phyloP scores from a whole-genome alignment of 92 coral and sea anemone genomes.

The Palythoa grandiflora region DNA sequence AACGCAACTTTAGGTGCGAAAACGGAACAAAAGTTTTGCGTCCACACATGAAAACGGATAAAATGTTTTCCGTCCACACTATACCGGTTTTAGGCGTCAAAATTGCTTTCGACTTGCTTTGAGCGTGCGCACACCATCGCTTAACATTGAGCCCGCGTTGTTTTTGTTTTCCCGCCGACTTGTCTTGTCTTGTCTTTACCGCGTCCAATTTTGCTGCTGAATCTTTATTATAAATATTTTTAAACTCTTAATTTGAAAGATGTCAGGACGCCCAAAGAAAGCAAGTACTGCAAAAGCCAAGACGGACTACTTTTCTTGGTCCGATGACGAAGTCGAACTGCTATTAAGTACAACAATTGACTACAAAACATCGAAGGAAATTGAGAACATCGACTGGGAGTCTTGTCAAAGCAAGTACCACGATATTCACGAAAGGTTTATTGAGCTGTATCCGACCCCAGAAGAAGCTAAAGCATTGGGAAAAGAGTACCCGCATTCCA shows the following conservation, averaged over 20 bases:
- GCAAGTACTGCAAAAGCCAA: background rate
- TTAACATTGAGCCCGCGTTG: background rate
- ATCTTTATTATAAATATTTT: too few species aligned
- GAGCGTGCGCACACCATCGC: too few species aligned
- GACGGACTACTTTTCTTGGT: too few species aligned
- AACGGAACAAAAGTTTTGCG: too few species aligned
- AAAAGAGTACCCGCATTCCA: constrained; percentile 50
- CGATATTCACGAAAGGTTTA: constrained; percentile 46
- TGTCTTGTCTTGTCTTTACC: too few species aligned
- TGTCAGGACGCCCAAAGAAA: background rate
- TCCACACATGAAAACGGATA: too few species aligned
- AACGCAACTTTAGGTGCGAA: too few species aligned
- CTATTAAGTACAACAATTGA: constrained; percentile 1
- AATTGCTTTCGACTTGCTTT: too few species aligned
- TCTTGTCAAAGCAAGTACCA: constrained; percentile 55
- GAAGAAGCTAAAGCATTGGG: constrained; percentile 53
- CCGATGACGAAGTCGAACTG: background rate
- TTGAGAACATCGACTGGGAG: constrained; percentile 53
- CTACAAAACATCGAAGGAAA: constrained; percentile 51
- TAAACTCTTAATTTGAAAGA: background rate
- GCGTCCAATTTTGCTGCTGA: too few species aligned
- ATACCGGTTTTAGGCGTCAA: too few species aligned
- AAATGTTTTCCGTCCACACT: too few species aligned
- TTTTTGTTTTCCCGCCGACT: background rate
- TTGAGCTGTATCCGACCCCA: background rate